Percentiles rank a stretch among this genome's conserved stretches.
phyloP scores from a whole-genome alignment of 2,113 vertebrate species.

The Harpagus bidentatus region DNA sequence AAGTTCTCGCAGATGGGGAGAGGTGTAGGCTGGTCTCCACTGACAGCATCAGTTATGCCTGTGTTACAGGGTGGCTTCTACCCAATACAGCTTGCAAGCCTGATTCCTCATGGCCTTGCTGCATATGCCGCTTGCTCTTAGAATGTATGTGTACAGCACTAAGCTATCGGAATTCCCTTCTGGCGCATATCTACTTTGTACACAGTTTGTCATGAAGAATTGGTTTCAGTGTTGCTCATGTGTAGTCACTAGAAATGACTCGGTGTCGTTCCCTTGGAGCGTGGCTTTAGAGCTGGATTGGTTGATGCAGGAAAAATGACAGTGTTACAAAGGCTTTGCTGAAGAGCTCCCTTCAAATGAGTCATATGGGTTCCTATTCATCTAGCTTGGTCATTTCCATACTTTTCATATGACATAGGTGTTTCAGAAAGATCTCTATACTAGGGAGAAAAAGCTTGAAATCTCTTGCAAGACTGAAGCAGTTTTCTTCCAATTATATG shows the following conservation, averaged over 20 bases:
- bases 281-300: background rate
- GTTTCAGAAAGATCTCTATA: background rate
- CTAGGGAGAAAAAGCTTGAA: background rate
- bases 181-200: background rate
- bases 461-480: background rate
- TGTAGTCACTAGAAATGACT: background rate
- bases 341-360: background rate
- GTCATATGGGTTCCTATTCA: accelerated
- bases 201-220: background rate
- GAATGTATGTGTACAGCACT: accelerated
- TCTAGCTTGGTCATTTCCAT: background rate
- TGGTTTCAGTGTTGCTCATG: background rate
- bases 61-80: background rate
- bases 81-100: background rate
- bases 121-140: background rate
- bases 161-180: background rate
- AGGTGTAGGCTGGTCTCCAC: background rate
- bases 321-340: background rate
- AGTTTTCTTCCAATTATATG: background rate
- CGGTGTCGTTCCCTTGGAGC: background rate
- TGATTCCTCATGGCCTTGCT: background rate
- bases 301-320: background rate
- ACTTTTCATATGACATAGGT: background rate
- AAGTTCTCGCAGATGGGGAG: background rate
- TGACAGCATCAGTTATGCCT: background rate